Conservation (phyloP, 2,113 vertebrate species). For the Poicephalus gulielmi region DNA sequence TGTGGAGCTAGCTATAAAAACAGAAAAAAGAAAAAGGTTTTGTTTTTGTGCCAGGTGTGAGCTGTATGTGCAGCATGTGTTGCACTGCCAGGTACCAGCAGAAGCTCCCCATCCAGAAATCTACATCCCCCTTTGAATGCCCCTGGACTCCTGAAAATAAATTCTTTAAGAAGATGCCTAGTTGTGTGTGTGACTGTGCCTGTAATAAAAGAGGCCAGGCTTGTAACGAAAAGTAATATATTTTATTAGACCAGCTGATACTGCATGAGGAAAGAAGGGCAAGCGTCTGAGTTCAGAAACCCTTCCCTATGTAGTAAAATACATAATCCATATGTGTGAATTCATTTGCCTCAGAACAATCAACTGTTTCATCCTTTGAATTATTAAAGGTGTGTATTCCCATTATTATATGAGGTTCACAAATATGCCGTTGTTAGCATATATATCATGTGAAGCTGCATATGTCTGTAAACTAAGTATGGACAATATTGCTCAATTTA, state of each 20-base stretch:
- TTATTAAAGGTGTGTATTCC: neutral
- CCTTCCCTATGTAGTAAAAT: neutral
- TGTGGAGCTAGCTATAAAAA: neutral
- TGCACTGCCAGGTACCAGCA: neutral
- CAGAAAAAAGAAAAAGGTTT: neutral
- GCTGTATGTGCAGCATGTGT: accelerated
- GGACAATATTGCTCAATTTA: constrained; percentile 71
- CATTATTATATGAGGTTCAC: neutral
- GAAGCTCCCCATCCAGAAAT: neutral
- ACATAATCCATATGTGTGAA: neutral
- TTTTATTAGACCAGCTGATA: neutral
- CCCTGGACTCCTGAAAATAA: neutral
- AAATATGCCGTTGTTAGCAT: neutral
- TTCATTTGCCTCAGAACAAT: neutral
- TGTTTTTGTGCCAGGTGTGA: accelerated
- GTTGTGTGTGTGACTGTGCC: neutral
- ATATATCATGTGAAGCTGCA: neutral
- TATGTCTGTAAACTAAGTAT: constrained; percentile 40
- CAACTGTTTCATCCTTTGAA: neutral
- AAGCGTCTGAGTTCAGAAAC: neutral
- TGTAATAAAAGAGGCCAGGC: neutral
- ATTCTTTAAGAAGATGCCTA: neutral
- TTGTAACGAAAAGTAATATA: neutral
- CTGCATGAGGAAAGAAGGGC: neutral
- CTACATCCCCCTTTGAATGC: neutral